Evolutionary conservation across 2,113 vertebrate species (phyloP), one percentile per base, ranked within the genome.

Genomic region (Peucedramus taeniatus): DNA sequence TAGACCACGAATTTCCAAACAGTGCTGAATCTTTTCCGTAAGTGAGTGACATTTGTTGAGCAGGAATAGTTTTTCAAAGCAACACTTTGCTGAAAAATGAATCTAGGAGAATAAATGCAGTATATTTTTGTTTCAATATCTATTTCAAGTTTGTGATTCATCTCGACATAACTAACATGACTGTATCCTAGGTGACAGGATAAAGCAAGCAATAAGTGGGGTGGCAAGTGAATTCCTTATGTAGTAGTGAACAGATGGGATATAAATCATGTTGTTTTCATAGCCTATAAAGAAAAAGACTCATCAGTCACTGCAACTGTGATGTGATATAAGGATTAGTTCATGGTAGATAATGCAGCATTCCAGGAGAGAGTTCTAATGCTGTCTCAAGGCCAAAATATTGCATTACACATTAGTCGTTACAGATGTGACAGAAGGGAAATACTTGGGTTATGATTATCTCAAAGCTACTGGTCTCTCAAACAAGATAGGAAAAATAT

Each of bases 91-190:
- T 79, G 35, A 64, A 83, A 94, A 76, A 44, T 35, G 4, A 39
- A 83, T 65, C 53, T 66, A 72, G 75, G n/a, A 82, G 23, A 93
- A 89, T 31, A 82, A 95, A 72, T 4, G 7, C 5, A 12, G 14
- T 65, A 4, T 27, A 42, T 69, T 86, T 93, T 82, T 91, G 12
- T 61, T 91, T 61, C 35, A 47, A 3, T 72, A 42, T 72, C 54
- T 87, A 50, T 93, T 96, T 94, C 87, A 83, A 82, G 40, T 72
- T 80, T 83, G 39, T 83, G 66, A 89, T 88, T 93, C 66, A 94
- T 88, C 20, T 60, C 79, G 59, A 33, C 1, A 1, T 80, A 80
- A 82, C 82, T 72, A 72, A 90, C 30, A 24, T 61, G 59, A 92
- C 54, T 70, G 7, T 90, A 88, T 88, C 15, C 37, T 88, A 42